Evolutionary conservation across 2,888 invertebrate genomes (phyloP).

Genomic region (Ceriagrion tenellum): DNA sequence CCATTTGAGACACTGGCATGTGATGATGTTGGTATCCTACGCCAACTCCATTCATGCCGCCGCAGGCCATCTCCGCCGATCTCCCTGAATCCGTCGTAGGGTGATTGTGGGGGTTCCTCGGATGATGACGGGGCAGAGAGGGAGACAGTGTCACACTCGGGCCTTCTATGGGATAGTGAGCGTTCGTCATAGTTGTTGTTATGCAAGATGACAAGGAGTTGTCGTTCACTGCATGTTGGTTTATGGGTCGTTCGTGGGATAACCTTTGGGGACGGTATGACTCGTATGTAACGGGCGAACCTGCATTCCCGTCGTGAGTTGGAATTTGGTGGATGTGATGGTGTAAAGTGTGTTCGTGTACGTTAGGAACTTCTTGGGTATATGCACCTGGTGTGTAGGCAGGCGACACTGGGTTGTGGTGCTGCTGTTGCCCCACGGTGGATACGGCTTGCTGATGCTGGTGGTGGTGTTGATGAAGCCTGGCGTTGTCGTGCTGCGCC

Average conservation of each 20-base stretch:
- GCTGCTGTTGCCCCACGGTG: constrained; percentile 79
- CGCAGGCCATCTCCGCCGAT: background rate
- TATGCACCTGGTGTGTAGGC: constrained; percentile 72
- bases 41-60: background rate
- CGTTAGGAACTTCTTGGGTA: background rate
- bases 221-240: background rate
- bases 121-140: background rate
- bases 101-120: background rate
- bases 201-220: background rate
- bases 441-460: constrained; percentile 76
- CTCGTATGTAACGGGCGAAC: constrained; percentile 4
- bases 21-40: constrained; percentile 44
- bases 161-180: constrained; percentile 40
- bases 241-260: constrained; percentile 24
- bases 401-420: constrained; percentile 79
- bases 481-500: constrained; percentile 73
- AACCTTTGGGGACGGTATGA: background rate
- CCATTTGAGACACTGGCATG: constrained; percentile 40
- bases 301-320: background rate
- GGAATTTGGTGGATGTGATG: constrained; percentile 37
- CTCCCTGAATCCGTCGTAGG: background rate
- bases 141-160: constrained; percentile 32
- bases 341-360: constrained; percentile 51
- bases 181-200: background rate
- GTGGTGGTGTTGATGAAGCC: constrained; percentile 71